Evolutionary conservation across 2,888 invertebrate species (phyloP).

Genomic region (Lithophane leautieri): DNA sequence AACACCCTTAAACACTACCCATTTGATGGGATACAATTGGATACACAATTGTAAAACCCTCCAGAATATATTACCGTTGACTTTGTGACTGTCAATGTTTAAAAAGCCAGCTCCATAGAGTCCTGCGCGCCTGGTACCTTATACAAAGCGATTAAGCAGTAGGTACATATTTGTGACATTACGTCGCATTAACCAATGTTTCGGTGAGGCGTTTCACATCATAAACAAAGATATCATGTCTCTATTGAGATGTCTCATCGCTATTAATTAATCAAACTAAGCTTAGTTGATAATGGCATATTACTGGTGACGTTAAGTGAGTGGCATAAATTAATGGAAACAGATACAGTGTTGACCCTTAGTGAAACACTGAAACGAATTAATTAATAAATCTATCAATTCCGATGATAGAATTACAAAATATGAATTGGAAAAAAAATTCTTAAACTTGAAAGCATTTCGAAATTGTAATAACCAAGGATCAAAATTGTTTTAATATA

Average conservation of each 20-base stretch:
- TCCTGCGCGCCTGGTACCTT: slow-evolving; percentile 11
- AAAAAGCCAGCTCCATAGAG: slow-evolving; percentile 6
- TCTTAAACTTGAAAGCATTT: background rate
- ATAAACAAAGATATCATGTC: slow-evolving; percentile 1
- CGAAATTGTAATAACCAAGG: background rate
- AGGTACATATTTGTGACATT: background rate
- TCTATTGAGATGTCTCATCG: slow-evolving; percentile 3
- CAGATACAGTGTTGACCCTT: too few species aligned
- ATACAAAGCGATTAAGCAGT: background rate
- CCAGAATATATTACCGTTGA: slow-evolving; percentile 58
- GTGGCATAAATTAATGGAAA: background rate
- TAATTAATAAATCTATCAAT: background rate
- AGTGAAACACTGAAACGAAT: background rate
- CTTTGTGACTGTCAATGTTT: slow-evolving; percentile 55
- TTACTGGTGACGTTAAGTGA: background rate
- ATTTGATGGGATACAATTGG: too few species aligned
- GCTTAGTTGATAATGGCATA: slow-evolving; percentile 1
- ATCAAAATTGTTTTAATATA: too few species aligned
- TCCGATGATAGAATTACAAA: background rate
- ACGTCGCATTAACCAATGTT: background rate
- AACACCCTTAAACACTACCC: slow-evolving; percentile 26
- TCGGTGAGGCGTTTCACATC: slow-evolving; percentile 2
- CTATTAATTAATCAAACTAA: slow-evolving; percentile 19
- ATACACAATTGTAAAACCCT: slow-evolving; percentile 55
- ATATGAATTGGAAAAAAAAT: background rate